These are phyloP conservation scores for Platypus cylindrus DNA, from an alignment of 2,888 invertebrate species.

Conservation along the genomic window DNA sequence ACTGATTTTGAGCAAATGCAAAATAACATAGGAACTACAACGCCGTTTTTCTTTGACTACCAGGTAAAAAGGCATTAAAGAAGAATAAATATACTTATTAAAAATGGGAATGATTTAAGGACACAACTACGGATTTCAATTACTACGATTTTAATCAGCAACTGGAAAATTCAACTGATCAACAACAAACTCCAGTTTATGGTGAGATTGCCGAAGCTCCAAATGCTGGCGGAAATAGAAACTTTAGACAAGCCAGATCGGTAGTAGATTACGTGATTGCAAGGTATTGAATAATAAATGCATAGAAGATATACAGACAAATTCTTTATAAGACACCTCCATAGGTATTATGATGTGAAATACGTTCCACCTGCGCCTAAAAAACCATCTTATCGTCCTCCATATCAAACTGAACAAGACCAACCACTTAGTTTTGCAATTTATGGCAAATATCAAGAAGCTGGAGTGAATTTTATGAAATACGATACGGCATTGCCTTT, in stretches of 20 bases:
- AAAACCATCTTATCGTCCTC: constrained; percentile 2
- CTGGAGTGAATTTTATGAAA: constrained; percentile 52
- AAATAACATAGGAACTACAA: constrained; percentile 7
- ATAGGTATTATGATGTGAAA: neutral
- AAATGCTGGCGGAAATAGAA: constrained; percentile 5
- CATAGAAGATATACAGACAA: neutral
- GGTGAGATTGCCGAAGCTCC: constrained; percentile 3
- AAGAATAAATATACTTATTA: no score
- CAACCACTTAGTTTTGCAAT: constrained; percentile 29
- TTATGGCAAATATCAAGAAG: constrained; percentile 37
- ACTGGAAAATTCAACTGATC: no score
- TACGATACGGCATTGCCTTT: constrained; percentile 69
- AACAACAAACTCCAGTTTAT: constrained; percentile 4
- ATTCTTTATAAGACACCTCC: neutral
- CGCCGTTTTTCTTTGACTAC: constrained; percentile 9
- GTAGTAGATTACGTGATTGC: constrained; percentile 32
- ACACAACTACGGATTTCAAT: no score
- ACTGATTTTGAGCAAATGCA: constrained; percentile 3
- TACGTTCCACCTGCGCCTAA: no score
- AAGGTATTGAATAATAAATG: constrained; percentile 17
- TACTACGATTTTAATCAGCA: no score
- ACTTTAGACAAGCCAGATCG: constrained; percentile 20
- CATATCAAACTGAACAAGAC: constrained; percentile 22
- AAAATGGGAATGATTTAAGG: no score
- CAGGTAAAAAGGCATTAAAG: no score